Conservation (phyloP, 2,113 vertebrate genomes). For the Equus przewalskii region DNA sequence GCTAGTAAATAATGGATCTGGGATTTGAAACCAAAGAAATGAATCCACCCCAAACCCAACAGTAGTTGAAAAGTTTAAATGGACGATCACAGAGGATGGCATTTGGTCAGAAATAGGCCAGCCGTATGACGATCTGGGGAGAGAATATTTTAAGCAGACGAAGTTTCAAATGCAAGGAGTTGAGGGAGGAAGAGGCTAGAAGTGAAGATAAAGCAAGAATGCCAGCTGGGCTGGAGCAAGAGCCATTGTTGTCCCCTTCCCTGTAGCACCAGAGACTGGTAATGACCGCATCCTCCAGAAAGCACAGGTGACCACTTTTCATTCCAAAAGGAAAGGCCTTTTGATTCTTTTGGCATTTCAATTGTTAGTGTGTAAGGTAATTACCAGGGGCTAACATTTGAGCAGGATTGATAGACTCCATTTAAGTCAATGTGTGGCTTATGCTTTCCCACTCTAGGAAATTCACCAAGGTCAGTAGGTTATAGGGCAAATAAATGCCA, state of each 20-base stretch:
- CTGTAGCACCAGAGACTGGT: not conserved
- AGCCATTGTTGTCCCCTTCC: not conserved
- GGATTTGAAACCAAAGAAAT: conserved; percentile 4
- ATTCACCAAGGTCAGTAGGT: conserved; percentile 70
- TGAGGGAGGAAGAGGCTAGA: not conserved
- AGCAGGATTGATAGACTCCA: conserved; percentile 69
- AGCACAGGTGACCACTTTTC: conserved; percentile 20
- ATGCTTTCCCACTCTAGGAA: conserved; percentile 53
- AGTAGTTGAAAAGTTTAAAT: not conserved
- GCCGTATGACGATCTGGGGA: not conserved
- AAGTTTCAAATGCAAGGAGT: not conserved
- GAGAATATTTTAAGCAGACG: not conserved
- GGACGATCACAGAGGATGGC: not conserved
- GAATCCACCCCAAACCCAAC: not conserved
- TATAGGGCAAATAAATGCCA: conserved; percentile 74
- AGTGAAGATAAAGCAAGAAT: not conserved
- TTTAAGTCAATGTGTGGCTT: conserved; percentile 49
- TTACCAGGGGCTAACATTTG: conserved; percentile 71
- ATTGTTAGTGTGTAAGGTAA: conserved; percentile 23
- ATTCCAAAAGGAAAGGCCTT: conserved; percentile 51
- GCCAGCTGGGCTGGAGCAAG: not conserved
- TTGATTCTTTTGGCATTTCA: conserved; percentile 67
- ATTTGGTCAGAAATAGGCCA: not conserved
- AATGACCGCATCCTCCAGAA: conserved; percentile 2
- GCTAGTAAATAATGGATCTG: not conserved